Conservation (phyloP, 1,140 invertebrate genomes). For the Fragariocoptes setiger region DNA sequence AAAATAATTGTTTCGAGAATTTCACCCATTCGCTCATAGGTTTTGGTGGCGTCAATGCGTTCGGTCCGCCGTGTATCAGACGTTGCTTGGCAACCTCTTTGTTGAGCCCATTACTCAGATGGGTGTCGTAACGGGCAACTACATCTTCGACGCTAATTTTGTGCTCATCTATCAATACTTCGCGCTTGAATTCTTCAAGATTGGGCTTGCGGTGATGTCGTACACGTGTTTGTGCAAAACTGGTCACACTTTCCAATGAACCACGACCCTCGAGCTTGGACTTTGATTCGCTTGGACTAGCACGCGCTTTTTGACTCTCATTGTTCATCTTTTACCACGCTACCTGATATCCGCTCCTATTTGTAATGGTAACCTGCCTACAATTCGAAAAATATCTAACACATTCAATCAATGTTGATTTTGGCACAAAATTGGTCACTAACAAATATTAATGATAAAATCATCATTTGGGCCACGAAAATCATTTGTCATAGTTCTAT, state of each 20-base stretch:
- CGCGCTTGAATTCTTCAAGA: constrained; percentile 83
- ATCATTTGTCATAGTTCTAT: too few relatives aligned
- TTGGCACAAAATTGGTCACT: too few relatives aligned
- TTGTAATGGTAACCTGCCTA: too few relatives aligned
- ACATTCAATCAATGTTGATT: too few relatives aligned
- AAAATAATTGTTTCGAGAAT: constrained; percentile 1
- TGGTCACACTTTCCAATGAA: not conserved
- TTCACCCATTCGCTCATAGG: not conserved
- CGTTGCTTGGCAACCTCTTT: constrained; percentile 2
- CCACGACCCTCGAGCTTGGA: not conserved
- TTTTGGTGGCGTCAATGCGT: constrained; percentile 6
- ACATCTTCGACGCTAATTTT: constrained; percentile 82
- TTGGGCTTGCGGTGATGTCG: constrained; percentile 17
- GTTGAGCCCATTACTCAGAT: constrained; percentile 3
- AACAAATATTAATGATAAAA: too few relatives aligned
- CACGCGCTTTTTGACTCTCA: too few relatives aligned
- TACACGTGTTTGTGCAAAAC: not conserved
- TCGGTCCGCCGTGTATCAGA: constrained; percentile 2
- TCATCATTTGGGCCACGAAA: too few relatives aligned
- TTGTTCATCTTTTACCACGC: too few relatives aligned
- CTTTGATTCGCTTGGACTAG: too few relatives aligned
- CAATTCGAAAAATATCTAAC: too few relatives aligned
- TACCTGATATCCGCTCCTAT: too few relatives aligned
- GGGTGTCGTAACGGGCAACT: constrained; percentile 42
- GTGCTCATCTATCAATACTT: constrained; percentile 90